Percentiles rank a stretch among this genome's conserved stretches.
Evolutionary conservation across 1,140 invertebrate genomes (phyloP).

Genomic region (Potamilus streckersoni): DNA sequence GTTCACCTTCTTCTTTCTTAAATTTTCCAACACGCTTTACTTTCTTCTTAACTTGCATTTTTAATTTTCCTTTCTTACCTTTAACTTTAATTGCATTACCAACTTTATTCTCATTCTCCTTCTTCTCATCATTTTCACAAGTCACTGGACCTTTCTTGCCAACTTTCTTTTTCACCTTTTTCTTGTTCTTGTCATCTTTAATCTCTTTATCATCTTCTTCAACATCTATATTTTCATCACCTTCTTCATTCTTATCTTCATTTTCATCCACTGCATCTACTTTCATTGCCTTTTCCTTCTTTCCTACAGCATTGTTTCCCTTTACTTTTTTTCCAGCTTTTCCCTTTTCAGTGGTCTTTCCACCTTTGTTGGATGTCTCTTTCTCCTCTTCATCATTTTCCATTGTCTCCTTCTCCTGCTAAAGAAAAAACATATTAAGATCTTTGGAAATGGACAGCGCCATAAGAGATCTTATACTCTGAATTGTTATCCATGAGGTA

Average conservation of each 20-base stretch:
- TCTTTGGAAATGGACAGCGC: too few species aligned
- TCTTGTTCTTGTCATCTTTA: background rate
- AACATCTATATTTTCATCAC: conserved; percentile 2
- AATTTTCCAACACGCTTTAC: background rate
- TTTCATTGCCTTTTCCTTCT: conserved; percentile 5
- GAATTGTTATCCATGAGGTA: too few species aligned
- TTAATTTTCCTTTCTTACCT: background rate
- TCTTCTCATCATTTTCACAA: conserved; percentile 2
- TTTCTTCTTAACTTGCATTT: background rate
- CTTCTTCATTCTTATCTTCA: conserved; percentile 3
- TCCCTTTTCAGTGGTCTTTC: conserved; percentile 12
- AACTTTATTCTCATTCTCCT: background rate
- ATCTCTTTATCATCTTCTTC: conserved; percentile 1
- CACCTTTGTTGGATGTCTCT: conserved; percentile 5
- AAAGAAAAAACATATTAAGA: too few species aligned
- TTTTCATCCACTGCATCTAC: conserved; percentile 14
- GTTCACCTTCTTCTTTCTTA: conserved; percentile 5
- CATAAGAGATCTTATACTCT: too few species aligned
- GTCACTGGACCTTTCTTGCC: conserved; percentile 6
- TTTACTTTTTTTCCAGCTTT: conserved; percentile 11
- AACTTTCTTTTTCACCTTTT: conserved; percentile 15
- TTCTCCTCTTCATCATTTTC: conserved; percentile 10
- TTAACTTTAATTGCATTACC: background rate
- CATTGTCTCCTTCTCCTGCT: background rate
- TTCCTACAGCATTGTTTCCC: conserved; percentile 12